These are phyloP conservation scores for Pandion haliaetus DNA, from an alignment of 2,113 vertebrate species.

Conservation along the genomic window DNA sequence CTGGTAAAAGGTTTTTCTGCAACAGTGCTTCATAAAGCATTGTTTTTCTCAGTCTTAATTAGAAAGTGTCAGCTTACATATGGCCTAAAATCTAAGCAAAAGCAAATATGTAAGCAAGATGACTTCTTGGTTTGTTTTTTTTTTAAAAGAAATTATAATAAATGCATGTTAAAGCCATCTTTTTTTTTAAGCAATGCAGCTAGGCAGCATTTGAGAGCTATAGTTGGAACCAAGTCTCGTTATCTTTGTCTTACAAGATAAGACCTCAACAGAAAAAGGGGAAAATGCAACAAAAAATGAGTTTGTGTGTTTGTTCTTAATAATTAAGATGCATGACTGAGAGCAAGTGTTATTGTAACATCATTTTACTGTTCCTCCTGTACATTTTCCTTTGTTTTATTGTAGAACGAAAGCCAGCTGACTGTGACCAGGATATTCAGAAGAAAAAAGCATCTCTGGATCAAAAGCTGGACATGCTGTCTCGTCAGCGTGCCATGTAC, in stretches of 20 bases:
- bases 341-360: background rate
- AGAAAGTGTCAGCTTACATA: background rate
- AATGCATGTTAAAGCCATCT: background rate
- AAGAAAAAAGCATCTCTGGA: constrained; percentile 76
- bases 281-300: background rate
- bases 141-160: background rate
- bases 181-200: background rate
- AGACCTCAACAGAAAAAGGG: background rate
- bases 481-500: constrained; percentile 73
- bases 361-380: background rate
- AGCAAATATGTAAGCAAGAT: background rate
- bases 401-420: constrained; percentile 70
- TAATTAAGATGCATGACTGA: background rate
- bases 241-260: background rate
- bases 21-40: background rate
- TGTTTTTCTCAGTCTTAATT: background rate
- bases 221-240: background rate
- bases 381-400: background rate
- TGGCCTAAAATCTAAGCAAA: background rate
- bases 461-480: constrained; percentile 72
- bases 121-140: background rate
- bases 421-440: constrained; percentile 67
- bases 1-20: background rate
- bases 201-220: background rate
- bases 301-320: background rate